Conservation (phyloP, 2,888 invertebrate genomes). For the Ectropis crepuscularia region DNA sequence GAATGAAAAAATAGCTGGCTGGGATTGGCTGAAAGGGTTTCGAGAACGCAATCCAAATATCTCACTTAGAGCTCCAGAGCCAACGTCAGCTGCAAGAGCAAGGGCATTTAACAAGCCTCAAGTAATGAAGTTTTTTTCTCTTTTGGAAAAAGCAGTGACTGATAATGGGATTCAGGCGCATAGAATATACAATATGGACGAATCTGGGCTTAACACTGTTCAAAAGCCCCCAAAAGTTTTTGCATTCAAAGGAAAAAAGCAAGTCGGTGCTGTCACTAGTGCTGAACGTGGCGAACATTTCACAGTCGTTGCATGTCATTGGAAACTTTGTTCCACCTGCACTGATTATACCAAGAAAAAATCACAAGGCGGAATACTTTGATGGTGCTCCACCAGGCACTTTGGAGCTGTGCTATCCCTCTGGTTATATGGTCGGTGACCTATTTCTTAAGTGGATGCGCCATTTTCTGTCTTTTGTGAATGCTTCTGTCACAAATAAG, state of each 20-base stretch:
- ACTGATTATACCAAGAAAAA: slow-evolving; percentile 28
- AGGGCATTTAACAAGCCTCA: background rate
- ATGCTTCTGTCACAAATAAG: slow-evolving; percentile 36
- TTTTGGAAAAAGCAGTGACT: slow-evolving; percentile 1
- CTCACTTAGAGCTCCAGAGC: background rate
- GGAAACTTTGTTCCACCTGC: slow-evolving; percentile 1
- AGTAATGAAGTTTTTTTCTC: background rate
- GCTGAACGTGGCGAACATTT: slow-evolving; percentile 42
- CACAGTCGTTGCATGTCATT: slow-evolving; percentile 41
- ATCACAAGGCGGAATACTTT: slow-evolving; percentile 23
- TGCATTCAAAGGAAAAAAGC: slow-evolving; percentile 42
- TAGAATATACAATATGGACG: slow-evolving; percentile 45
- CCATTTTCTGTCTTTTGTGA: slow-evolving; percentile 39
- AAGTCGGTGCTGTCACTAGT: slow-evolving; percentile 41
- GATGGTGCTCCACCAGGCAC: slow-evolving; percentile 51
- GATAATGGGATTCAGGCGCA: slow-evolving; percentile 28
- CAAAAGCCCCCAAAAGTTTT: slow-evolving; percentile 45
- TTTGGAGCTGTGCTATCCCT: slow-evolving; percentile 38
- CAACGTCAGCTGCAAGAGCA: slow-evolving; percentile 3
- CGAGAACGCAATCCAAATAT: background rate
- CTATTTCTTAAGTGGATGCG: slow-evolving; percentile 50
- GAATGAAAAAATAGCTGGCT: background rate
- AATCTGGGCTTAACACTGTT: slow-evolving; percentile 40
- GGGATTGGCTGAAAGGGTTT: background rate
- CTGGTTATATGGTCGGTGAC: slow-evolving; percentile 49